phyloP scores from a whole-genome alignment of 2,888 invertebrate species.

The Congeria kusceri region DNA sequence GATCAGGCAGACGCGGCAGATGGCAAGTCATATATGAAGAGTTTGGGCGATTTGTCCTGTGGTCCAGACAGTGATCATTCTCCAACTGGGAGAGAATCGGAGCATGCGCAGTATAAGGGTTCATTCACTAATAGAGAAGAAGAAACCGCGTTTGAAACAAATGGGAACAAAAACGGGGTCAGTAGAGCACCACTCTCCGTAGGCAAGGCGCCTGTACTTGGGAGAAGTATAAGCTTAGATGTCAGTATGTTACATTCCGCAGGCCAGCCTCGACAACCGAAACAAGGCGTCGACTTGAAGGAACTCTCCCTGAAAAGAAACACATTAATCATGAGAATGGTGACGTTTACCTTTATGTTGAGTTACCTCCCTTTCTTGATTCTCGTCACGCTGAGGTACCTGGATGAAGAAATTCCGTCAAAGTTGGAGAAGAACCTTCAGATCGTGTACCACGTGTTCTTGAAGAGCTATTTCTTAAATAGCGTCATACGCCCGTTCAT shows the following conservation, averaged over 20 bases:
- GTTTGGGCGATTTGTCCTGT: too few relatives aligned
- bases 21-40: too few relatives aligned
- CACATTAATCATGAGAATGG: constrained; percentile 59
- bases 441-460: constrained; percentile 50
- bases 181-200: not conserved
- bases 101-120: too few relatives aligned
- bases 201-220: not conserved
- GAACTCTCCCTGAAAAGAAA: constrained; percentile 53
- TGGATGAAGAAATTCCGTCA: constrained; percentile 40
- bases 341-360: constrained; percentile 50
- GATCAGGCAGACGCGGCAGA: too few relatives aligned
- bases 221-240: constrained; percentile 23
- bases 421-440: constrained; percentile 5
- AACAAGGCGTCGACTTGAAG: constrained; percentile 34
- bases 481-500: constrained; percentile 59
- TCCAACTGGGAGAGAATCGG: too few relatives aligned
- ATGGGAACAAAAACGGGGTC: not conserved
- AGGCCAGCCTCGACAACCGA: not conserved
- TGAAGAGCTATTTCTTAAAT: constrained; percentile 60
- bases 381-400: constrained; percentile 45
- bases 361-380: constrained; percentile 59
- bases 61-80: too few relatives aligned
- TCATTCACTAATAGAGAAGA: too few relatives aligned
- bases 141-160: not conserved
- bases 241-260: not conserved